Base-by-base conservation (phyloP, 2,797 vertebrate genomes). In the Phoebastria nigripes region DNA sequence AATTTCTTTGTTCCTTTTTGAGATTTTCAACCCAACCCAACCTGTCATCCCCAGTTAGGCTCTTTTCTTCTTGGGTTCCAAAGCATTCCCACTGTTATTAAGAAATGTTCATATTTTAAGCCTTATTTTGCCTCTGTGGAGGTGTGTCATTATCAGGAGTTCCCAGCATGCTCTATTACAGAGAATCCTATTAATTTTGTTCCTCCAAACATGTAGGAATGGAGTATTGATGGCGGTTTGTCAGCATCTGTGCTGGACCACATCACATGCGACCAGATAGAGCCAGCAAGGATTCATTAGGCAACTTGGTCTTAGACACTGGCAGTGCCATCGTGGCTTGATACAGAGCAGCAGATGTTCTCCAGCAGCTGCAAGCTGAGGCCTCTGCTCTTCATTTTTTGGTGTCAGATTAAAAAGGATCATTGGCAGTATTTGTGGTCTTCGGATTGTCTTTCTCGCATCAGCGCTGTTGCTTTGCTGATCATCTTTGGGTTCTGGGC, bases 51-150 rank as follows among this genome's bases (percentile, higher is more conserved):
- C 44, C 58, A 56, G 49, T 90, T 95, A 84, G 54, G 15, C 39
- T 90, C 13, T 91, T 92, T 93, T 92, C 73, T 90, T 95, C 73
- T 69, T 89, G 59, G 28, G 24, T 70, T 94, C 87, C 74, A 74
- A 92, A 87, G 74, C 54, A 54, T 82, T 93, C 81, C 58, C 16
- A 21, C 56, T 82, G 42, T 82, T 82, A 49, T 15, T 72, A 87
- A 61, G 89, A 92, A 76, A 35, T 14, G 35, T 69, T 89, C 24
- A 1, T 84, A 54, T 86, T 92, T 93, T 63, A 77, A 96, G 78
- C 62, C 55, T 90, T 82, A 29, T 65, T 91, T 92, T 89, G 35
- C 69, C 74, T 85, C 63, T n/a, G 21, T 59, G 67, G 74, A 91
- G 74, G 41, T 59, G 58, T 89, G 70, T 58, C 67, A 52, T 89